phyloP scores from a whole-genome alignment of 2,113 vertebrate species.

The Microcebus griseorufus region DNA sequence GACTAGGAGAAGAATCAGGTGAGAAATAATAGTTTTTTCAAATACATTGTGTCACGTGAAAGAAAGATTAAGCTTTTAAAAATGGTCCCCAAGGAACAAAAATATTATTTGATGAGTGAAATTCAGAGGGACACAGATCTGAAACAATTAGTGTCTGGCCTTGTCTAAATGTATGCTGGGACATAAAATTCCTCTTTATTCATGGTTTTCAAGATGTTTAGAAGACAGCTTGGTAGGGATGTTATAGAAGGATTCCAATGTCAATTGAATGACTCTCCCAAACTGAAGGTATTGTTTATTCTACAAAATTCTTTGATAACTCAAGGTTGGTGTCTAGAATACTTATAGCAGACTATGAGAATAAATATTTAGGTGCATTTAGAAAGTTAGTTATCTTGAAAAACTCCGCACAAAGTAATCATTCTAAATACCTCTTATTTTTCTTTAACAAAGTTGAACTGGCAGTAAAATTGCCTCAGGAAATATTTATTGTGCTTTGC shows the following conservation, averaged over 20 bases:
- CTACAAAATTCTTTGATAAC: background rate
- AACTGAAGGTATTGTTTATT: background rate
- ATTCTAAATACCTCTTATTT: background rate
- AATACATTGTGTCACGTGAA: background rate
- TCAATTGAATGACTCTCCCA: background rate
- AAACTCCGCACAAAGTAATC: background rate
- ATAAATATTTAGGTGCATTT: background rate
- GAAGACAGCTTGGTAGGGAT: background rate
- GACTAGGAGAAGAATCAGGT: background rate
- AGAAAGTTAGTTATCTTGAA: background rate
- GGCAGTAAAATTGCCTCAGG: background rate
- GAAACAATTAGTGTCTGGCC: background rate
- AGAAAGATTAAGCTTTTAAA: background rate
- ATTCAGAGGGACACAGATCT: background rate
- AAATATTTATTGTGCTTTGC: background rate
- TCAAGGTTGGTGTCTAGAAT: background rate
- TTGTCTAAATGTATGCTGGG: background rate
- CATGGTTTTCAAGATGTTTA: background rate
- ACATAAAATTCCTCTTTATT: background rate
- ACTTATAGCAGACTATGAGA: background rate
- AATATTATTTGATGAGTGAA: background rate
- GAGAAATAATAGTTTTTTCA: slow-evolving; percentile 7
- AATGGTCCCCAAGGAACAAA: background rate
- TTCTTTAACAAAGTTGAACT: background rate
- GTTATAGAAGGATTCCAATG: background rate